These are phyloP conservation scores for Drosophila melanosoma DNA, from an alignment of 2,888 invertebrate genomes.

Conservation along the genomic window DNA sequence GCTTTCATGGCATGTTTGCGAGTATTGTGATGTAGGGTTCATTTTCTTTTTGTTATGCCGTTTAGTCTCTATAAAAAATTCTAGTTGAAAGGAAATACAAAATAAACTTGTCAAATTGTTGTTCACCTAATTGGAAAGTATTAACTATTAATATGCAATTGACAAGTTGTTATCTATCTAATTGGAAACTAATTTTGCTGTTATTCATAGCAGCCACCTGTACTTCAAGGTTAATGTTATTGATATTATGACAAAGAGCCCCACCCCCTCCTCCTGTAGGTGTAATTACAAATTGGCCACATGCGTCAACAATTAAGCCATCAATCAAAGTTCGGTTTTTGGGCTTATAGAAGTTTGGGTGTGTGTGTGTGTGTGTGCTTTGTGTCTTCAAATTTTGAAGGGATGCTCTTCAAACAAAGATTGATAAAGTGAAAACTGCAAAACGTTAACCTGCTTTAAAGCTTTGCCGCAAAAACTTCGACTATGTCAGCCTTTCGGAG, in stretches of 20 bases:
- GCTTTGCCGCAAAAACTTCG: neutral
- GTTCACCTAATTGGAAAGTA: constrained; percentile 29
- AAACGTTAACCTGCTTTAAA: constrained; percentile 8
- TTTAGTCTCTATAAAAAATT: constrained; percentile 1
- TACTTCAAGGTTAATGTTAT: constrained; percentile 8
- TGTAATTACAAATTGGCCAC: constrained; percentile 1
- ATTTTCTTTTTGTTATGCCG: constrained; percentile 12
- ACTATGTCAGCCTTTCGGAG: neutral
- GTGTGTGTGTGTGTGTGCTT: neutral
- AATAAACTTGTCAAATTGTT: constrained; percentile 2
- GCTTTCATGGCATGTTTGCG: neutral
- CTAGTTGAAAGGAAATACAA: neutral
- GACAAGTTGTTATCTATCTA: constrained; percentile 18
- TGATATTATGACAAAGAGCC: neutral
- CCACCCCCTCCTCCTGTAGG: neutral
- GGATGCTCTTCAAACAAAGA: constrained; percentile 1
- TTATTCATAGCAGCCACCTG: constrained; percentile 2
- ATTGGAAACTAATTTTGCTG: constrained; percentile 27
- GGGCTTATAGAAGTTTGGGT: neutral
- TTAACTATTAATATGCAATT: neutral
- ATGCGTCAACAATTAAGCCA: constrained; percentile 16
- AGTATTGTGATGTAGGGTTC: neutral
- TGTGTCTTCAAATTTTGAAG: neutral
- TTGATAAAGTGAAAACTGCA: constrained; percentile 15
- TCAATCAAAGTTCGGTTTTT: constrained; percentile 28